A percentile compares a stretch with the other conserved stretches of the same genome.
phyloP scores from a whole-genome alignment of 1,140 invertebrate species.

The Drosophila ambigua region DNA sequence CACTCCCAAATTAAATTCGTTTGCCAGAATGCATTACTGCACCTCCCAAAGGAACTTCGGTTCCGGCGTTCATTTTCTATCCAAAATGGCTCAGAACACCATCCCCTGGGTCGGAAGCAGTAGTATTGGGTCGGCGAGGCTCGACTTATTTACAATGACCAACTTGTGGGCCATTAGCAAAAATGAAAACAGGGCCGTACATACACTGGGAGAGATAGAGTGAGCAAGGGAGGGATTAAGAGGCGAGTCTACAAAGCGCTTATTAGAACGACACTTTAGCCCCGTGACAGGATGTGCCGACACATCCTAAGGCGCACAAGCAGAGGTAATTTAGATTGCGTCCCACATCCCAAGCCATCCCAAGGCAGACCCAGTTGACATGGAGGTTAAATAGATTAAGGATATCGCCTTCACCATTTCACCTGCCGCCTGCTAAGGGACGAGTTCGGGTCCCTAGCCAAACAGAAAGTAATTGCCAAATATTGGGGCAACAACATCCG shows the following conservation, averaged over 20 bases:
- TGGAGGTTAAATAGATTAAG: conserved; percentile 81
- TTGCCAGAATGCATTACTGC: conserved; percentile 34
- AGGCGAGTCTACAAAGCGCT: conserved; percentile 62
- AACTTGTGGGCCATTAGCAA: conserved; percentile 78
- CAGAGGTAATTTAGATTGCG: conserved; percentile 72
- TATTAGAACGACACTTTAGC: conserved; percentile 77
- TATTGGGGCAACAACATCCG: conserved; percentile 65
- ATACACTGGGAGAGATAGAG: conserved; percentile 27
- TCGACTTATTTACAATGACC: conserved; percentile 66
- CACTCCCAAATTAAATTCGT: conserved; percentile 23
- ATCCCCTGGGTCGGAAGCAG: conserved; percentile 48
- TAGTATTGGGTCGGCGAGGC: conserved; percentile 54
- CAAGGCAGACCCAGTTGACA: conserved; percentile 57
- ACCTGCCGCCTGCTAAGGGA: conserved; percentile 31
- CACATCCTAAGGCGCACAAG: conserved; percentile 62
- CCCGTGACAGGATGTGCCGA: conserved; percentile 63
- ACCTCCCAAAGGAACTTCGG: background rate
- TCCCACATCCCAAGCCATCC: conserved; percentile 32
- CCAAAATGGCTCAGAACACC: conserved; percentile 56
- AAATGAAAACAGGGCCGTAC: conserved; percentile 63
- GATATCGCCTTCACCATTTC: conserved; percentile 69
- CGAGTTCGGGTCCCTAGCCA: conserved; percentile 24
- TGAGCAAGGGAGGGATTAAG: background rate
- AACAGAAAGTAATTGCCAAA: conserved; percentile 78
- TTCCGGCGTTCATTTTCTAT: conserved; percentile 53